phyloP scores from a whole-genome alignment of 2,113 vertebrate genomes.

The Caloenas nicobarica region DNA sequence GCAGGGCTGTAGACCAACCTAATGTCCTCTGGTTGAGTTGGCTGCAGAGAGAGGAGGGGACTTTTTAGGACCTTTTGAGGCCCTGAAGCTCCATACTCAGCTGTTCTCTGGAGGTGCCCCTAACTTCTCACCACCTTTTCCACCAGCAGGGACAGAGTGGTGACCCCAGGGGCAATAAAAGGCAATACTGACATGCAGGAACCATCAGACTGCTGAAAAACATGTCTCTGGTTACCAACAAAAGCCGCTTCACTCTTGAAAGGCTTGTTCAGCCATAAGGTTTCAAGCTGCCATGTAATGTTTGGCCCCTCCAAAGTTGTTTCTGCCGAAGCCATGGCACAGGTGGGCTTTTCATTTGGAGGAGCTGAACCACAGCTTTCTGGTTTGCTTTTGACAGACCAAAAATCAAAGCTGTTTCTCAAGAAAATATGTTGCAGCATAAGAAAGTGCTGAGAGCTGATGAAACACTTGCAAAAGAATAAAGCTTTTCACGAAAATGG shows the following conservation, averaged over 20 bases:
- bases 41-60: neutral
- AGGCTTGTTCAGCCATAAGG: neutral
- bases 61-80: neutral
- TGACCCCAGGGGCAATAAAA: neutral
- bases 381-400: no score
- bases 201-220: neutral
- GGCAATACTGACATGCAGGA: neutral
- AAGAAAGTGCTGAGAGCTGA: neutral
- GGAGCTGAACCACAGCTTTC: neutral
- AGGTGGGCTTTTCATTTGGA: neutral
- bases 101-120: neutral
- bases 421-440: no score
- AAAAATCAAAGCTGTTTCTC: no score
- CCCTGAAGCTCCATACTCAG: rapidly evolving
- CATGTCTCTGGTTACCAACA: neutral
- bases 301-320: neutral
- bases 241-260: neutral
- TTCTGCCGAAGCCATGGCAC: neutral
- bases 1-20: neutral
- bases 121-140: neutral
- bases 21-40: neutral
- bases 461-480: neutral
- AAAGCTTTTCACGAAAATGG: neutral
- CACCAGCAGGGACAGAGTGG: rapidly evolving
- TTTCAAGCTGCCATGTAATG: neutral